Evolutionary conservation across 1,140 invertebrate species (phyloP).

Genomic region (Drosophila sproati): DNA sequence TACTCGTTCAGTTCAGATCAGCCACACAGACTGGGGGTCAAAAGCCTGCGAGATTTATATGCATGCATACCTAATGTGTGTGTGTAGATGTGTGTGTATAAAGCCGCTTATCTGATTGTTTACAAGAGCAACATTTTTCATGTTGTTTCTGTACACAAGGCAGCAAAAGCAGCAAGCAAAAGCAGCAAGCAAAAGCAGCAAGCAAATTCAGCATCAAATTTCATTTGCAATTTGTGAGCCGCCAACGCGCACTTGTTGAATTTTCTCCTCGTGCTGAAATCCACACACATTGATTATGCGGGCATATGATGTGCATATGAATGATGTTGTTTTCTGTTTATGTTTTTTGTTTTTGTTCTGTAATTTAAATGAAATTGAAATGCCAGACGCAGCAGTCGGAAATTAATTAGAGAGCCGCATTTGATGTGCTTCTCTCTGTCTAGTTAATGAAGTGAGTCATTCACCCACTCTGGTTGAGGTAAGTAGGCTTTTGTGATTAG

Average conservation of each 20-base stretch:
- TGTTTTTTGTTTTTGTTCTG: constrained; percentile 29
- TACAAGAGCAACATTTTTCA: constrained; percentile 63
- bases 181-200: constrained; percentile 1
- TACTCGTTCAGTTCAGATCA: background rate
- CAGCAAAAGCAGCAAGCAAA: constrained; percentile 7
- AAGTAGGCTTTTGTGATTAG: constrained; percentile 18
- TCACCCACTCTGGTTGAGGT: background rate
- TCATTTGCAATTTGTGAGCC: constrained; percentile 57
- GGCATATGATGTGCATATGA: constrained; percentile 60
- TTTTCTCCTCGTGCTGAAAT: constrained; percentile 21
- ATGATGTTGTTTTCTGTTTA: constrained; percentile 21
- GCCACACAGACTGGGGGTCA: no score
- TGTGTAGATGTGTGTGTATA: constrained; percentile 31
- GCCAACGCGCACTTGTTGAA: constrained; percentile 67
- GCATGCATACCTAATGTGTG: constrained; percentile 27
- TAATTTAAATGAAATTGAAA: constrained; percentile 66
- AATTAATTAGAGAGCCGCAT: constrained; percentile 57
- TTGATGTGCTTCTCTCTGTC: constrained; percentile 15
- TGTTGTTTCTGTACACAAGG: constrained; percentile 69
- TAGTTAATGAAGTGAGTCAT: constrained; percentile 49
- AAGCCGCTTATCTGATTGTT: constrained; percentile 76
- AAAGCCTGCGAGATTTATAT: constrained; percentile 7
- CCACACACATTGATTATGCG: background rate
- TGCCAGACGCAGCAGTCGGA: constrained; percentile 45
- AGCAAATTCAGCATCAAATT: constrained; percentile 57